Evolutionary conservation across 23 tunicate species (phyloP), one percentile per base, ranked within the genome.

Genomic region (Ascidia mentula): DNA sequence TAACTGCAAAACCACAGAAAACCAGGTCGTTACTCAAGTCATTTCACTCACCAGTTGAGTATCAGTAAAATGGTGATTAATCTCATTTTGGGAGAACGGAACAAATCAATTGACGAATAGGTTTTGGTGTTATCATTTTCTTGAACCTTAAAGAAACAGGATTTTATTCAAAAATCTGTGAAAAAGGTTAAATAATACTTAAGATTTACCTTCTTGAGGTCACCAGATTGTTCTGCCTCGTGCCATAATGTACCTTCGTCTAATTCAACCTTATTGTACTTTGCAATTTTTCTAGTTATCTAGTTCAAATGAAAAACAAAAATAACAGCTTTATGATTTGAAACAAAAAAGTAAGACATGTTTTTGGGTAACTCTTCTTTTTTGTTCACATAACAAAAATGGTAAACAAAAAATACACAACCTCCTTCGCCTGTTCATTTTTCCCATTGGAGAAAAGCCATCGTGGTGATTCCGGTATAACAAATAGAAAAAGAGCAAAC

Each of bases 391-490:
- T n/a, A n/a, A n/a, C n/a, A n/a, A n/a, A n/a, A n/a, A n/a, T n/a
- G n/a, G n/a, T n/a, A n/a, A n/a, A n/a, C n/a, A n/a, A n/a, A n/a
- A n/a, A n/a, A n/a, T n/a, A n/a, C n/a, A n/a, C n/a, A 28, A 89
- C 95, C 60, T 82, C 72, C 40, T 79, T 79, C 18, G 72, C 95
- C 79, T 79, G 32, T 37, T 89, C 84, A 70, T 79, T 53, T 59
- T 79, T 83, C 18, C 82, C 87, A 0, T 77, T 45, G 0, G 86
- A 76, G 40, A 84, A 84, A 30, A 89, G 37, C 89, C 89, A 89
- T 45, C 95, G 74, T 24, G 95, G 88, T 1, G 95, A 89, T 78
- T 89, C 95, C 9, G 95, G 95, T 45, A 89, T 84, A 36, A 84
- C 60, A 32, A 84, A 32, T 9, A 89, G 72, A 78, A 84, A 89